Percentiles rank a stretch among this genome's conserved stretches.
These are phyloP conservation scores for Eclectus roratus DNA, from an alignment of 2,113 vertebrate species.

Conservation along the genomic window DNA sequence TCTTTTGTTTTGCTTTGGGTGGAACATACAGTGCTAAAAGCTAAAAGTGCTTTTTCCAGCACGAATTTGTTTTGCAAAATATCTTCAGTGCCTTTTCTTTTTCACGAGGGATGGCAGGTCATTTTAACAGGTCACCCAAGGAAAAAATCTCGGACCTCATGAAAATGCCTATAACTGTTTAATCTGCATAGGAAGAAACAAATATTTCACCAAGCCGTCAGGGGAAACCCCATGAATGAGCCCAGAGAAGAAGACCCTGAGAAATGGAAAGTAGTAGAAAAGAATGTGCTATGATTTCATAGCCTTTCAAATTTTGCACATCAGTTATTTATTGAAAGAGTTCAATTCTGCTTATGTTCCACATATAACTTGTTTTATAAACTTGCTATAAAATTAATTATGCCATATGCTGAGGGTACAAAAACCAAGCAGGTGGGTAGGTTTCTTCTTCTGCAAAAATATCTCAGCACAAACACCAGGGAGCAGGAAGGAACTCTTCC, in stretches of 20 bases:
- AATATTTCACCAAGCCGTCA: neutral
- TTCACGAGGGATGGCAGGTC: neutral
- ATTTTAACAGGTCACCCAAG: neutral
- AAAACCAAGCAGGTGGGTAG: neutral
- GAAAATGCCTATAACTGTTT: neutral
- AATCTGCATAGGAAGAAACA: neutral
- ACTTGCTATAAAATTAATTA: neutral
- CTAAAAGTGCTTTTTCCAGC: neutral
- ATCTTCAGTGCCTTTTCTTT: neutral
- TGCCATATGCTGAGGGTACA: neutral
- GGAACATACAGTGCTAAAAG: neutral
- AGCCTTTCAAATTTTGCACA: neutral
- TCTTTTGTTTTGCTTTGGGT: neutral
- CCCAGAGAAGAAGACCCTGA: neutral
- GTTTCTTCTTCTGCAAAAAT: neutral
- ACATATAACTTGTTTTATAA: neutral
- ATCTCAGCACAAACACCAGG: neutral
- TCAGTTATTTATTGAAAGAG: neutral
- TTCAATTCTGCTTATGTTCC: neutral
- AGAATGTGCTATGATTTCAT: neutral
- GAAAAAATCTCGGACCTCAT: neutral
- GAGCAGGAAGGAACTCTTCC: neutral
- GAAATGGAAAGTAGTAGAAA: neutral
- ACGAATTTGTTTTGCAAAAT: neutral
- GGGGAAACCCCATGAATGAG: neutral